Evolutionary conservation across 2,888 invertebrate genomes (phyloP).

Genomic region (Aproaerema taeniolella): DNA sequence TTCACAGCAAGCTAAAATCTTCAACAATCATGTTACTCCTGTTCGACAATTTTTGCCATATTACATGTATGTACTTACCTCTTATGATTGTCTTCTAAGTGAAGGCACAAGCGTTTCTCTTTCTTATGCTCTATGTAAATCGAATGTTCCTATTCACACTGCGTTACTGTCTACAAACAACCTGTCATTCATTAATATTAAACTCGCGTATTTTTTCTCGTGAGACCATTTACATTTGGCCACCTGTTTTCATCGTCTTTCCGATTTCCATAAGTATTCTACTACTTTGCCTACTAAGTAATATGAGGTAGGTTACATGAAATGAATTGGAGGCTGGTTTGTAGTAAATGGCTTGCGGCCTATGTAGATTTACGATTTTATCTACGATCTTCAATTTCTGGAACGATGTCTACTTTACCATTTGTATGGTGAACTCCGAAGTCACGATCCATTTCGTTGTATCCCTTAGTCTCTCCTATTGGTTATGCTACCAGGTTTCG

Average conservation of each 20-base stretch:
- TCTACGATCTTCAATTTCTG: constrained; percentile 13
- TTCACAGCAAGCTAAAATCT: too few relatives aligned
- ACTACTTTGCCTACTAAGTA: neutral
- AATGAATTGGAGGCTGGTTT: neutral
- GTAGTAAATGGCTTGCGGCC: too few relatives aligned
- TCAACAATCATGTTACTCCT: too few relatives aligned
- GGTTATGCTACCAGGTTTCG: constrained; percentile 18
- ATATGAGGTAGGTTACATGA: neutral
- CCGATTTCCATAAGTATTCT: neutral
- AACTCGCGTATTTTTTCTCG: constrained; percentile 12
- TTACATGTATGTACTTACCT: too few relatives aligned
- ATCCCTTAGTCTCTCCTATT: constrained; percentile 12
- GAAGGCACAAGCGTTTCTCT: too few relatives aligned
- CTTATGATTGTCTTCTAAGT: too few relatives aligned
- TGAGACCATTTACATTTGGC: constrained; percentile 5
- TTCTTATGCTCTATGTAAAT: constrained; percentile 5
- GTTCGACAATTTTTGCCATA: too few relatives aligned
- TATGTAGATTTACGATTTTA: constrained; percentile 11
- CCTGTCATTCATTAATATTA: constrained; percentile 35
- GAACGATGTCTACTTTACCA: constrained; percentile 13
- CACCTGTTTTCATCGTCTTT: constrained; percentile 4
- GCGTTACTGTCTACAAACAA: constrained; percentile 2
- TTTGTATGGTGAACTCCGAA: neutral
- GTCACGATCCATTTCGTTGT: constrained; percentile 21
- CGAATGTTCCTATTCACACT: constrained; percentile 2